These are phyloP conservation scores for Chrysocyon brachyurus DNA, from an alignment of 2,797 vertebrate species.

Conservation along the genomic window DNA sequence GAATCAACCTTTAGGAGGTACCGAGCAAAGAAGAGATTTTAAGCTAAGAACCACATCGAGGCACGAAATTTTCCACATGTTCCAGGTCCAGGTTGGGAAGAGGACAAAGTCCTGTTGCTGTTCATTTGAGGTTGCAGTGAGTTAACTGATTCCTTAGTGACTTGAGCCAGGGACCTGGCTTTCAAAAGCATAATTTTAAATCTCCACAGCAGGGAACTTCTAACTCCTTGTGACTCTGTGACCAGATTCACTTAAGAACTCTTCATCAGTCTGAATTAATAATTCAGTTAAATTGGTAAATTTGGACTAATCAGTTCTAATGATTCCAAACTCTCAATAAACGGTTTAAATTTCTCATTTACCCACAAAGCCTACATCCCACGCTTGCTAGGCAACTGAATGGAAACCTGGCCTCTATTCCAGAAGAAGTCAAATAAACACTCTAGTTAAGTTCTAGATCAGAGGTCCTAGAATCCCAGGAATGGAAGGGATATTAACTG, in stretches of 20 bases:
- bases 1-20: slow-evolving; percentile 76
- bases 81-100: slow-evolving; percentile 57
- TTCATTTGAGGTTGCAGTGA: slow-evolving; percentile 51
- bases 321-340: slow-evolving; percentile 23
- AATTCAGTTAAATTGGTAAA: slow-evolving; percentile 54
- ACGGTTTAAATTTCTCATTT: background rate
- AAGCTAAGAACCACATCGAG: slow-evolving; percentile 54
- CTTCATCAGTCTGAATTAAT: slow-evolving; percentile 59
- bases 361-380: background rate
- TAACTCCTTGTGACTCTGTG: slow-evolving; percentile 25
- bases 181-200: slow-evolving; percentile 29
- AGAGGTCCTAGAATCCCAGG: background rate
- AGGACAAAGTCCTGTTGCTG: background rate
- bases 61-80: background rate
- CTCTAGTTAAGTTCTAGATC: background rate
- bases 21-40: slow-evolving; percentile 78
- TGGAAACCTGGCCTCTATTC: background rate
- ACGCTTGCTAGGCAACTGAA: background rate
- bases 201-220: slow-evolving; percentile 1
- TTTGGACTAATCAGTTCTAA: slow-evolving; percentile 20
- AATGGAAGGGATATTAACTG: background rate
- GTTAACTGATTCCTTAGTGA: slow-evolving; percentile 8
- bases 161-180: background rate
- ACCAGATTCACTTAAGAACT: slow-evolving; percentile 51
- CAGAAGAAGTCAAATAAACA: slow-evolving; percentile 19